phyloP scores from a whole-genome alignment of 2,888 invertebrate genomes.

The Brenthis daphne region DNA sequence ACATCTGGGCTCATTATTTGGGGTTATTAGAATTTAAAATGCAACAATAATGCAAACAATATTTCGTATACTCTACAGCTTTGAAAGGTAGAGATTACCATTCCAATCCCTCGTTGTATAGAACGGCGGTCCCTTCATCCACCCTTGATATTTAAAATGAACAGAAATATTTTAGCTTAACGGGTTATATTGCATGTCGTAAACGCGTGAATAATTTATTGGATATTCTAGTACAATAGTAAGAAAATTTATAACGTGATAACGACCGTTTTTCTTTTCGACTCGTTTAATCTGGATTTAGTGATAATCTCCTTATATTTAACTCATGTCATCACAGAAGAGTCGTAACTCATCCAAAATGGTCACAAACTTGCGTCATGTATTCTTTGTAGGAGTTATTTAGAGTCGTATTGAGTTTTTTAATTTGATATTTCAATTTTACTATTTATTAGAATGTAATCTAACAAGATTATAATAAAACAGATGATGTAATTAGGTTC shows the following conservation, averaged over 20 bases:
- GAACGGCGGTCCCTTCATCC: slow-evolving; percentile 4
- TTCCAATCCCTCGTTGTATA: not conserved
- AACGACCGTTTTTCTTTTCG: slow-evolving; percentile 62
- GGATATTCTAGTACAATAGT: slow-evolving; percentile 70
- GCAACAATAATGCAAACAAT: not conserved
- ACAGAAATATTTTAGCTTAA: slow-evolving; percentile 40
- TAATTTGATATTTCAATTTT: not conserved
- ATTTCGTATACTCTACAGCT: not conserved
- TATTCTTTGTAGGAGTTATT: not conserved
- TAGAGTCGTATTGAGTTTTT: not conserved
- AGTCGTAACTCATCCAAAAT: slow-evolving; percentile 34
- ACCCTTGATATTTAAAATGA: slow-evolving; percentile 39
- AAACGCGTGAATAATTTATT: slow-evolving; percentile 75
- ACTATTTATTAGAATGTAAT: too few species aligned
- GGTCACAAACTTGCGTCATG: not conserved
- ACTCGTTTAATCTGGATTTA: slow-evolving; percentile 58
- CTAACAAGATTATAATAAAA: too few species aligned
- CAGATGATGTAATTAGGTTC: too few species aligned
- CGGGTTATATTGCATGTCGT: slow-evolving; percentile 45
- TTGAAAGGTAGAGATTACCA: slow-evolving; percentile 10
- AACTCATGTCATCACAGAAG: slow-evolving; percentile 33
- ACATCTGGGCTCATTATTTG: slow-evolving; percentile 4
- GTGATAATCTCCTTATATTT: slow-evolving; percentile 50
- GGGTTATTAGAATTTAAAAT: slow-evolving; percentile 12
- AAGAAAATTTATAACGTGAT: slow-evolving; percentile 76